Base-by-base conservation (phyloP, 2,888 invertebrate species). In the Serripes groenlandicus region DNA sequence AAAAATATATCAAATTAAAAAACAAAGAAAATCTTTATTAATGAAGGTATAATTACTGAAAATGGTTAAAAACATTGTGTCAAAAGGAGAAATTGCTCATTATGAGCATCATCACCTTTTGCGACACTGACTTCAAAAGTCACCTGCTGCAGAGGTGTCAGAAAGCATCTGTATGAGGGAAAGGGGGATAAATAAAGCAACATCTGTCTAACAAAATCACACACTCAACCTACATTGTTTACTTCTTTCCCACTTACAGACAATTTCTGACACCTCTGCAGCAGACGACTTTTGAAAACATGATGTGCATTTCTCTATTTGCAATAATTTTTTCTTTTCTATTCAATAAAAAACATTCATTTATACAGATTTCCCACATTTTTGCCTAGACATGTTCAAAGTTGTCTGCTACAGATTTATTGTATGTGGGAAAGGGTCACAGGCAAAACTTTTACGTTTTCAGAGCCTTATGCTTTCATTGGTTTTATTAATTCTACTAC, bases 11-110 rank as follows among this genome's bases (percentile, higher is more conserved):
- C 42, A 11, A 42, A 42, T 42, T 9, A 42, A 42, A 42, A 42
- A 42, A 42, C 18, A 9, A 42, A 11, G 42, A 42, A 18, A 9
- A 42, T 42, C 9, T 18, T 11, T 42, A 11, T 9, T 11, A 42
- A 11, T 11, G 9, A 42, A 11, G 11, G 11, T 42, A 42, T 42
- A 42, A 11, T 11, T 18, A 9, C 42, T 18, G 11, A 9, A 42
- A 42, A 42, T 42, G 28, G 26, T 23, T 7, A 28, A 60, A 60
- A 60, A 60, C 60, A 60, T 60, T 60, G 30, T 60, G 60, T 28
- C 18, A 60, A 60, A 60, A 26, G 60, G 18, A 5, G 30, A 60
- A 60, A 60, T 30, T 60, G 60, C 3, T 60, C 15, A 18, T 60
- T 9, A 56, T 26, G 9, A 56, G 60, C 60, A 60, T 26, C 32